A percentile compares a stretch with the other conserved stretches of the same genome.
These are phyloP conservation scores for Menidia menidia DNA, from an alignment of 2,797 vertebrate genomes.

Conservation along the genomic window DNA sequence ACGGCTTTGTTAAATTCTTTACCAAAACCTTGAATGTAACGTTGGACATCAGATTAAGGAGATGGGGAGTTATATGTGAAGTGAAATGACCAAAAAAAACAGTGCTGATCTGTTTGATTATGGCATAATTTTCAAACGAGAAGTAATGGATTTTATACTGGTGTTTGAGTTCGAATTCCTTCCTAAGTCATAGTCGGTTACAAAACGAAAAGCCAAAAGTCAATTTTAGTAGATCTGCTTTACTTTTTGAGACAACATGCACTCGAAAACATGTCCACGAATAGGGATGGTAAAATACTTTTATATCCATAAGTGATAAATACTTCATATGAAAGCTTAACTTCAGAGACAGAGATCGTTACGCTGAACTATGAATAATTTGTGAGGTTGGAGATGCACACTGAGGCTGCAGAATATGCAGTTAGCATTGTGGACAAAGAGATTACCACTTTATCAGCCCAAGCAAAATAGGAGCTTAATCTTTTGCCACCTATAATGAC, in stretches of 20 bases:
- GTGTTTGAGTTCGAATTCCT: neutral
- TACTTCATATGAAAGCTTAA: neutral
- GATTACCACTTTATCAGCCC: neutral
- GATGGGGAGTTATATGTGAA: neutral
- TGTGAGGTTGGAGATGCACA: neutral
- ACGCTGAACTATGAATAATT: neutral
- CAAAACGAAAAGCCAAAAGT: neutral
- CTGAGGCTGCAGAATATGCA: conserved; percentile 2
- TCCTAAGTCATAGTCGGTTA: neutral
- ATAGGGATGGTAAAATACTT: neutral
- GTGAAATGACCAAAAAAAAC: no score
- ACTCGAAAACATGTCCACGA: neutral
- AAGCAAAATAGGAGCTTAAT: neutral
- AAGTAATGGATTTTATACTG: neutral
- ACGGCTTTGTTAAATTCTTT: neutral
- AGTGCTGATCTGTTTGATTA: neutral
- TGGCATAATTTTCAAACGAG: neutral
- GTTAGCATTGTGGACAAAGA: neutral
- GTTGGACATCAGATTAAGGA: neutral
- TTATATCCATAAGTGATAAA: neutral
- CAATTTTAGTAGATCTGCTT: neutral
- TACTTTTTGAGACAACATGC: neutral
- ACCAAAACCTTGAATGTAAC: neutral
- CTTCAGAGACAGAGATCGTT: neutral
- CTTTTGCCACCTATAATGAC: neutral